Evolutionary conservation across 1,140 invertebrate genomes (phyloP).

Genomic region (Saccostrea cuccullata): DNA sequence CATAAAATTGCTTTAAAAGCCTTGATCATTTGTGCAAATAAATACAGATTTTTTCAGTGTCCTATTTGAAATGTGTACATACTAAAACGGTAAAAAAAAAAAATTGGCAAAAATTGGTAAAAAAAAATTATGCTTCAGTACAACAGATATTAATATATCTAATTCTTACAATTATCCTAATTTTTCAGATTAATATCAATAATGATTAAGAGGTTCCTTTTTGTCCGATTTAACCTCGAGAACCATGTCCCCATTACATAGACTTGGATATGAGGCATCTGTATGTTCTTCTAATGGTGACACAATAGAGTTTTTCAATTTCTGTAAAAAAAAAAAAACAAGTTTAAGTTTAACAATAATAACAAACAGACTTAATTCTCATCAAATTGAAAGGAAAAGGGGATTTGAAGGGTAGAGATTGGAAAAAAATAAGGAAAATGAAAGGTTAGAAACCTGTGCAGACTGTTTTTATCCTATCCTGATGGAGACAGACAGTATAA

Average conservation of each 20-base stretch:
- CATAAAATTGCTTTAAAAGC: too few species aligned
- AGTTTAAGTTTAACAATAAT: background rate
- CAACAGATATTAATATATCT: background rate
- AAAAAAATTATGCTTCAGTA: too few species aligned
- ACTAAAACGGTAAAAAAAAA: too few species aligned
- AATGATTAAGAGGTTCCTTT: background rate
- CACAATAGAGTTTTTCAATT: slow-evolving; percentile 21
- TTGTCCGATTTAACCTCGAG: background rate
- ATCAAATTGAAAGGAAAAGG: background rate
- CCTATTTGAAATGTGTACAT: too few species aligned
- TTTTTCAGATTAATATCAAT: background rate
- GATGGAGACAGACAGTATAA: too few species aligned
- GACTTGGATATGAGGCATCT: background rate
- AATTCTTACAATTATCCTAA: background rate
- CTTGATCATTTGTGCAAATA: too few species aligned
- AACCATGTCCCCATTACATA: background rate
- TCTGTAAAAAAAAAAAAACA: background rate
- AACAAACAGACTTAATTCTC: background rate
- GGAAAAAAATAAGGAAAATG: background rate
- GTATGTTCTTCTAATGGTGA: background rate
- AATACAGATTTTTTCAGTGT: too few species aligned
- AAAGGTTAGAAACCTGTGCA: background rate
- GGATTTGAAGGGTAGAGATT: background rate
- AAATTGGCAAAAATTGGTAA: too few species aligned
- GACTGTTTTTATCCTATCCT: too few species aligned